phyloP scores from a whole-genome alignment of 2,888 invertebrate species.

The Conops quadrifasciatus region DNA sequence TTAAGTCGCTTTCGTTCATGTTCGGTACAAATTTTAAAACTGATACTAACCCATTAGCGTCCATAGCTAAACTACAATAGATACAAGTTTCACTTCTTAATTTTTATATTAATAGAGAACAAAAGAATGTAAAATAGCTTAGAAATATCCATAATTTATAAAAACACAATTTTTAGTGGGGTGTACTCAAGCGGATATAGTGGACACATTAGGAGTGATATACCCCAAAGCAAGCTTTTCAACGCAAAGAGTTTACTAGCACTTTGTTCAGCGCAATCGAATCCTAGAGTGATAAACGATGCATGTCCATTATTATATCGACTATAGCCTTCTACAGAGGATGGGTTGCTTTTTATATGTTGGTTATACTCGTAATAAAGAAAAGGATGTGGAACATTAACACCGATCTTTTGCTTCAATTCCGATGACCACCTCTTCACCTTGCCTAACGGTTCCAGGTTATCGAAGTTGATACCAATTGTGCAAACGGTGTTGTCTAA shows the following conservation, averaged over 20 bases:
- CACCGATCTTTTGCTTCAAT: not conserved
- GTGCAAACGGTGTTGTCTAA: too few species aligned
- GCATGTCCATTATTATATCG: not conserved
- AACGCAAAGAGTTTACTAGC: not conserved
- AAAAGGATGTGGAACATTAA: not conserved
- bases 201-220: constrained; percentile 10
- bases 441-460: constrained; percentile 7
- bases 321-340: not conserved
- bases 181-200: not conserved
- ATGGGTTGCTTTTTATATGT: not conserved
- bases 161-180: not conserved
- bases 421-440: constrained; percentile 1
- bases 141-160: constrained; percentile 1
- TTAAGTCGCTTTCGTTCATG: too few species aligned
- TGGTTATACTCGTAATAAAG: not conserved
- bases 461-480: not conserved
- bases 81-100: not conserved
- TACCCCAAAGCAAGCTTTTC: not conserved
- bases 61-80: constrained; percentile 2
- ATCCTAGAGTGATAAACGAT: not conserved
- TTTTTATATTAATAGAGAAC: not conserved
- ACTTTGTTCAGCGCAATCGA: not conserved
- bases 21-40: too few species aligned
- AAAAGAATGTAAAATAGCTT: not conserved
- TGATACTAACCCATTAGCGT: too few species aligned